Percentiles rank a stretch among this genome's conserved stretches.
Evolutionary conservation across 2,113 vertebrate species (phyloP).

Genomic region (Rhabdornis inornatus): DNA sequence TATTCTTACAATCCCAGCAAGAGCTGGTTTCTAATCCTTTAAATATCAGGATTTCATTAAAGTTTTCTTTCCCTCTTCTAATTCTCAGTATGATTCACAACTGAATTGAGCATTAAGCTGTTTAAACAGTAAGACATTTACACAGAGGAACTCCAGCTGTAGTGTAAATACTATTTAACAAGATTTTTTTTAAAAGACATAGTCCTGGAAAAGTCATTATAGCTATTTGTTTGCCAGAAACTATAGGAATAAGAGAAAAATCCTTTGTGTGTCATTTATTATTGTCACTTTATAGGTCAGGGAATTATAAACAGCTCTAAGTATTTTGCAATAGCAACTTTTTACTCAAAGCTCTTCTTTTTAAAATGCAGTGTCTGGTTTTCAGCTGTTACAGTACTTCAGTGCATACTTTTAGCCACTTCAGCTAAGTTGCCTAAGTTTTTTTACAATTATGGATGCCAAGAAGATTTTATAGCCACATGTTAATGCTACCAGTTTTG

Average conservation of each 20-base stretch:
- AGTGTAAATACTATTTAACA: constrained; percentile 42
- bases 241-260: constrained; percentile 51
- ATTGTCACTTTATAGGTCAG: constrained; percentile 56
- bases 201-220: constrained; percentile 58
- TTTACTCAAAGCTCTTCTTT: not conserved
- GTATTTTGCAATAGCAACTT: constrained; percentile 40
- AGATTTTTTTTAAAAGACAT: constrained; percentile 15
- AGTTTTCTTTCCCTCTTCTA: not conserved
- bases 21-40: not conserved
- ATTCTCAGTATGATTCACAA: constrained; percentile 31
- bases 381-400: not conserved
- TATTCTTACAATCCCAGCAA: not conserved
- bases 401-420: constrained; percentile 12
- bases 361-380: not conserved
- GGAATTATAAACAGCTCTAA: constrained; percentile 55
- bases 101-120: not conserved
- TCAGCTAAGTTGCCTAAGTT: not conserved
- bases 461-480: constrained; percentile 9
- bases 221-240: constrained; percentile 47
- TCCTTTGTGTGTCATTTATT: constrained; percentile 51
- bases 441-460: not conserved
- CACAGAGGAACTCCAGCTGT: constrained; percentile 16
- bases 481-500: constrained; percentile 31
- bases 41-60: constrained; percentile 42
- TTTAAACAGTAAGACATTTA: constrained; percentile 41